A percentile compares a stretch with the other conserved stretches of the same genome.
Evolutionary conservation across 2,797 vertebrate species (phyloP).

Genomic region (Lutjanus argentimaculatus): DNA sequence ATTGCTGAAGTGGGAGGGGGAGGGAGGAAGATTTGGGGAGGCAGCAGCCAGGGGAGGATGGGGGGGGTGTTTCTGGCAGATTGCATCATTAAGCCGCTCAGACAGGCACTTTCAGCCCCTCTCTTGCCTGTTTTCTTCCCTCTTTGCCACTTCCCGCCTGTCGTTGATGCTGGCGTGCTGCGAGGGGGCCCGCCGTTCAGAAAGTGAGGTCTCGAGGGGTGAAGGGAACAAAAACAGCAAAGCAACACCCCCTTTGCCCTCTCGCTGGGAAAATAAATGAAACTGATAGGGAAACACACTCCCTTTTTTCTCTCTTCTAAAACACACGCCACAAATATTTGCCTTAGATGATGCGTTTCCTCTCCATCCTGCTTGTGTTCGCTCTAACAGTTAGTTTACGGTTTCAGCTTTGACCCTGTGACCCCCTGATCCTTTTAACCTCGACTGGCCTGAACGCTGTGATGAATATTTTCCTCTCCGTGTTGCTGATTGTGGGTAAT

Average conservation of each 20-base stretch:
- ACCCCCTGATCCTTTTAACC: constrained; percentile 3
- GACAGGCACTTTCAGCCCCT: constrained; percentile 55
- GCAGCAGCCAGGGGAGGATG: background rate
- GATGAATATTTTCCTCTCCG: constrained; percentile 23
- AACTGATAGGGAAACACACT: constrained; percentile 24
- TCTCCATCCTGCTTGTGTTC: constrained; percentile 2
- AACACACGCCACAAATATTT: constrained; percentile 40
- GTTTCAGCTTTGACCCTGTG: constrained; percentile 23
- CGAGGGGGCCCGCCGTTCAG: background rate
- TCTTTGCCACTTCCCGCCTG: constrained; percentile 25
- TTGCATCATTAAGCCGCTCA: constrained; percentile 77
- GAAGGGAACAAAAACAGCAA: background rate
- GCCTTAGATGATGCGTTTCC: constrained; percentile 20
- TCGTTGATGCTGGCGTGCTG: constrained; percentile 20
- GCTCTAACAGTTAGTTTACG: constrained; percentile 8
- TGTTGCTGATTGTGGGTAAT: constrained; percentile 5
- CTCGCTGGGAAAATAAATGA: constrained; percentile 34
- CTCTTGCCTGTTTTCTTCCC: constrained; percentile 30
- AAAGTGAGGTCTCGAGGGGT: constrained; percentile 29
- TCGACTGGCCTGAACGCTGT: background rate
- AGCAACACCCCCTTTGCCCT: background rate
- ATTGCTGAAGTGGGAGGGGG: constrained; percentile 48
- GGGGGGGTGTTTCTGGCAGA: constrained; percentile 58
- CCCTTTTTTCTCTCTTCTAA: background rate
- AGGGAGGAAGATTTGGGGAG: constrained; percentile 4